A percentile compares a stretch with the other conserved stretches of the same genome.
Conservation (phyloP, 2,888 invertebrate genomes). For the Trichogramma evanescens region DNA sequence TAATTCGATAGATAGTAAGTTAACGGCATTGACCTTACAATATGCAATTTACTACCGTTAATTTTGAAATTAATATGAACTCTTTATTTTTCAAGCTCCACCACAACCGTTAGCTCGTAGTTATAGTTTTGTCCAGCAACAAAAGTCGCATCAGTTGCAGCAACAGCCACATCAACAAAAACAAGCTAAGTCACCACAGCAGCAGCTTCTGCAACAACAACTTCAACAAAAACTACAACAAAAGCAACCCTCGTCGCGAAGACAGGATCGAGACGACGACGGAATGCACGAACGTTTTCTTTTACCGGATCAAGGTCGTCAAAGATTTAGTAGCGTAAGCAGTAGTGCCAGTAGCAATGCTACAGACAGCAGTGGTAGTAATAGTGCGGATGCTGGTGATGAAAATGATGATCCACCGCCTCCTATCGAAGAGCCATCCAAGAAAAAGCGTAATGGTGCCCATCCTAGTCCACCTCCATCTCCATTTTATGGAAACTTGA, state of each 20-base stretch:
- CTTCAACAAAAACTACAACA: slow-evolving; percentile 37
- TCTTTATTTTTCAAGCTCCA: slow-evolving; percentile 29
- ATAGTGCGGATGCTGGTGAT: slow-evolving; percentile 35
- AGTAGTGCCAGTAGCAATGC: slow-evolving; percentile 30
- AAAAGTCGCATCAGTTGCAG: slow-evolving; percentile 44
- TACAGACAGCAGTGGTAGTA: slow-evolving; percentile 36
- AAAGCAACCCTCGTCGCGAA: slow-evolving; percentile 34
- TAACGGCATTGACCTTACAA: background rate
- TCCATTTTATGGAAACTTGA: slow-evolving; percentile 42
- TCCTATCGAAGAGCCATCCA: slow-evolving; percentile 39
- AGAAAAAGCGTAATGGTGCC: slow-evolving; percentile 43
- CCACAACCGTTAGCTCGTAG: slow-evolving; percentile 53
- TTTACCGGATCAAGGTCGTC: slow-evolving; percentile 6
- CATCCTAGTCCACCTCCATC: slow-evolving; percentile 45
- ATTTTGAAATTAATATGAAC: background rate
- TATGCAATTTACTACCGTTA: background rate
- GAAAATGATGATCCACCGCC: slow-evolving; percentile 38
- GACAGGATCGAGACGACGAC: slow-evolving; percentile 62
- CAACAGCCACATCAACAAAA: slow-evolving; percentile 29
- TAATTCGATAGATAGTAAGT: slow-evolving; percentile 40
- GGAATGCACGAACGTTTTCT: slow-evolving; percentile 78
- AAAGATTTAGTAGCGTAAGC: slow-evolving; percentile 31
- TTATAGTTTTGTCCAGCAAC: slow-evolving; percentile 52
- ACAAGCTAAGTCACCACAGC: slow-evolving; percentile 30
- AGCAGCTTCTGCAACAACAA: slow-evolving; percentile 39